Evolutionary conservation across 1,140 invertebrate genomes (phyloP).

Genomic region (Nixonia krombeini): DNA sequence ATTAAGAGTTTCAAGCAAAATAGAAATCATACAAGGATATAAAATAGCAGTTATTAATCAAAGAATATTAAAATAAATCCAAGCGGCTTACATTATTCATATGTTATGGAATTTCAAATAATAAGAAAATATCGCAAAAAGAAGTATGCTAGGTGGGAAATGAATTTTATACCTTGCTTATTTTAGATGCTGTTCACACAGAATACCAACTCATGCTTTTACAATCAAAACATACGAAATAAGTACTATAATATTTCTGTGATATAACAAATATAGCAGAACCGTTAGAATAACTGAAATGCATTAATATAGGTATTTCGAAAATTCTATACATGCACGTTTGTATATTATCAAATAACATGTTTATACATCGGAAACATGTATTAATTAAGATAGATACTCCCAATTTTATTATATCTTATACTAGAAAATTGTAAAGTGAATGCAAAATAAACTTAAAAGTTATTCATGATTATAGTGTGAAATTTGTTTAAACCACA

Average conservation of each 20-base stretch:
- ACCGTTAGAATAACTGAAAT: neutral
- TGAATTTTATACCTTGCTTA: neutral
- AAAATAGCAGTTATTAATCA: too few species aligned
- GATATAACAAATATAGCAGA: conserved; percentile 20
- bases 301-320: neutral
- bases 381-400: neutral
- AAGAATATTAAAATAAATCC: too few species aligned
- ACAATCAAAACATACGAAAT: neutral
- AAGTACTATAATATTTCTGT: conserved; percentile 30
- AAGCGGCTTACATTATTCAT: too few species aligned
- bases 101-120: too few species aligned
- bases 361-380: neutral
- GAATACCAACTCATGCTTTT: neutral
- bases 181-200: neutral
- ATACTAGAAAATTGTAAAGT: conserved; percentile 6
- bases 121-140: too few species aligned
- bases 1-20: too few species aligned
- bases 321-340: neutral
- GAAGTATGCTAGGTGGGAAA: too few species aligned
- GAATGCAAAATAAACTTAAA: conserved; percentile 19
- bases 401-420: neutral
- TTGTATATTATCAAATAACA: neutral
- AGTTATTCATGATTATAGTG: too few species aligned
- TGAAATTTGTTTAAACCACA: too few species aligned
- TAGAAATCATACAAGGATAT: too few species aligned